Evolutionary conservation across 2,888 invertebrate species (phyloP).

Genomic region (Xanthia icteritia): DNA sequence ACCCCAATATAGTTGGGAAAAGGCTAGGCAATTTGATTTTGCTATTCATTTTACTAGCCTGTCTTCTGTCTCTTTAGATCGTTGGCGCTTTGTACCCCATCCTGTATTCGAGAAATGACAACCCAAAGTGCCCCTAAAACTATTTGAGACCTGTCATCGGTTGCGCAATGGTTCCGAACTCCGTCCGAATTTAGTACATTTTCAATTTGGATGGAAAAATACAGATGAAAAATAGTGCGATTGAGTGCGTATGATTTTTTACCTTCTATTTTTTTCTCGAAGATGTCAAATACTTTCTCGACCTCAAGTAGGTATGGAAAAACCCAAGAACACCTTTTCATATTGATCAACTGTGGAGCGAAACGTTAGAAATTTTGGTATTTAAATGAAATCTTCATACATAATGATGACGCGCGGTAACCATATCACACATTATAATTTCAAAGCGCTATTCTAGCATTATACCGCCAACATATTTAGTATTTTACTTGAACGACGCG

Average conservation of each 20-base stretch:
- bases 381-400: conserved; percentile 81
- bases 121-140: not conserved
- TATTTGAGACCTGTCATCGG: too few species aligned
- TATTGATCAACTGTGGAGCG: conserved; percentile 55
- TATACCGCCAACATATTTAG: conserved; percentile 60
- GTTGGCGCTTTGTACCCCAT: not conserved
- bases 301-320: conserved; percentile 41
- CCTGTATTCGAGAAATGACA: not conserved
- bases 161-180: too few species aligned
- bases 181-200: not conserved
- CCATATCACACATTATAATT: conserved; percentile 83
- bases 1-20: too few species aligned
- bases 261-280: not conserved
- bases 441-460: conserved; percentile 80
- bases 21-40: not conserved
- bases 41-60: not conserved
- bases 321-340: conserved; percentile 32
- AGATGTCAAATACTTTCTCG: conserved; percentile 12
- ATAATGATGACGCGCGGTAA: conserved; percentile 76
- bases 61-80: not conserved
- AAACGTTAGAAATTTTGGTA: conserved; percentile 77
- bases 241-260: not conserved
- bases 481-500: conserved; percentile 40
- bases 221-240: not conserved
- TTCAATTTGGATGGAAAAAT: not conserved